A percentile compares a stretch with the other conserved stretches of the same genome.
phyloP scores from a whole-genome alignment of 2,888 invertebrate genomes.

The Vannuccia rotundouncinata region DNA sequence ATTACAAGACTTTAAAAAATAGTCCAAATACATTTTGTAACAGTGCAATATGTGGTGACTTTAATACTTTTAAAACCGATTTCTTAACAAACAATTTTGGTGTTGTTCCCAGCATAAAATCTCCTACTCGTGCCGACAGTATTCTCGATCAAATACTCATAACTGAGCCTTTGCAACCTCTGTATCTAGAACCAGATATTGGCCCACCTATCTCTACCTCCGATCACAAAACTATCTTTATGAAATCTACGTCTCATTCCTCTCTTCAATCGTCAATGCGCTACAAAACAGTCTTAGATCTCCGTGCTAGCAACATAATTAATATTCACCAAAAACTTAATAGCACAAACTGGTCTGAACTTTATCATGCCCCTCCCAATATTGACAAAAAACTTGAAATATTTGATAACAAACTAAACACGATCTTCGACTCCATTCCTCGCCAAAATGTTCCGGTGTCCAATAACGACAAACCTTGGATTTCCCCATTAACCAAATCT shows the following conservation, averaged over 20 bases:
- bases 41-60: neutral
- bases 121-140: neutral
- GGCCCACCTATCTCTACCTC: neutral
- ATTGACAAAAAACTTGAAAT: neutral
- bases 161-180: neutral
- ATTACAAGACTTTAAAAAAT: no score
- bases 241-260: neutral
- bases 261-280: neutral
- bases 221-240: neutral
- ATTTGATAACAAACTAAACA: neutral
- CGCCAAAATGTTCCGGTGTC: neutral
- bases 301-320: neutral
- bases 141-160: neutral
- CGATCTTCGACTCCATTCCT: neutral
- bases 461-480: neutral
- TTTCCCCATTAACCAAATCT: neutral
- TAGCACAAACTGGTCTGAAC: neutral
- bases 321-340: neutral
- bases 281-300: neutral
- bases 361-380: neutral
- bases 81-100: neutral
- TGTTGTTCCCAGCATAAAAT: neutral
- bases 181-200: neutral
- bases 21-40: no score
- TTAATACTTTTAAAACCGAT: neutral